Base-by-base conservation (phyloP, 2,888 invertebrate species). In the Neuroscelio doddi region DNA sequence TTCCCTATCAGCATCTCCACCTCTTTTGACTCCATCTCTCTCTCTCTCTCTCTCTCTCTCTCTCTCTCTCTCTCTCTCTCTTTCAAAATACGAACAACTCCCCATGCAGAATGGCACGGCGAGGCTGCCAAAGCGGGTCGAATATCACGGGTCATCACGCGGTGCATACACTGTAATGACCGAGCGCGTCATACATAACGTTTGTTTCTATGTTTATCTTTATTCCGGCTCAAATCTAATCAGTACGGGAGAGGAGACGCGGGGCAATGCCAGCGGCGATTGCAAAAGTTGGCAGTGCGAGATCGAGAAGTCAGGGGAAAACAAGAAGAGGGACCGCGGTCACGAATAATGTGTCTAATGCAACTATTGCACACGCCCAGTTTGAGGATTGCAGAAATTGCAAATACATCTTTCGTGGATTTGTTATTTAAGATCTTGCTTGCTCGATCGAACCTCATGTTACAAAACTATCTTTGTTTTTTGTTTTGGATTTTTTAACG, bases 201-300 rank as follows among this genome's bases (percentile, higher is more conserved):
- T 80, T 81, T 79, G 79, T 81, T 80, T 79, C 81, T 78, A 80
- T 81, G 79, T 77, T 81, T 82, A 83, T 83, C 83, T 79, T 69
- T 61, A 59, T 70, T 72, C 74, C 78, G 77, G 78, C 83, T 83
- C 82, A 75, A 74, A 81, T 82, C 82, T 82, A 83, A 82, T 81
- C 81, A 80, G 79, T 72, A 78, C 75, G 72, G 76, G 73, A 56
- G 51, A 50, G 55, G 69, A 74, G 73, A 73, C 69, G 71, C 68
- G 65, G 64, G 64, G 66, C 65, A 67, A 65, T 62, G 74, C 70
- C 71, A 68, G 71, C 61, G 68, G 70, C 70, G 52, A 61, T 64
- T 57, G 59, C 53, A 21, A 34, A 39, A 36, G 30, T 24, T 15
- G 44, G 44, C 27, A 24, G 27, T 5, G 42, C 45, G 49, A 27